phyloP scores from a whole-genome alignment of 2,888 invertebrate species.

The Panzeria rudis region DNA sequence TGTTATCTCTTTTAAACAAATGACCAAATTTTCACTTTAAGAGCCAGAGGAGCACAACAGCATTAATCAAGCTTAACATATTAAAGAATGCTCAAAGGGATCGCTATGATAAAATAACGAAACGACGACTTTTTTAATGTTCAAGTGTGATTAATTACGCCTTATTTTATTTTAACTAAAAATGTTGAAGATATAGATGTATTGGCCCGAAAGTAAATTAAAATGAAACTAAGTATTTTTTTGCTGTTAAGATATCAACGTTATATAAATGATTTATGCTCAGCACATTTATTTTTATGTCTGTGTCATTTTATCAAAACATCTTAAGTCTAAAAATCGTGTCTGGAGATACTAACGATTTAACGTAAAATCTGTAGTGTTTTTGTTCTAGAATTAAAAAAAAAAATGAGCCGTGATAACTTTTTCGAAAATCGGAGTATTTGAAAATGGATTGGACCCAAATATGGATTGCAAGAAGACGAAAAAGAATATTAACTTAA shows the following conservation, averaged over 20 bases:
- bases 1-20: background rate
- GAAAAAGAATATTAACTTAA: too few species aligned
- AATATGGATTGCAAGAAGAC: too few species aligned
- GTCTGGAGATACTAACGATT: too few species aligned
- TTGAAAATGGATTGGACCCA: too few species aligned
- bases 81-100: background rate
- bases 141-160: conserved; percentile 54
- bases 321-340: too few species aligned
- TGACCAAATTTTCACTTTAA: background rate
- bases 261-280: background rate
- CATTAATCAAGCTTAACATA: background rate
- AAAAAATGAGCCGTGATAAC: too few species aligned
- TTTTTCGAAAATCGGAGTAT: too few species aligned
- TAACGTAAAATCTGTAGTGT: too few species aligned
- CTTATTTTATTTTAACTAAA: conserved; percentile 10
- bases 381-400: too few species aligned
- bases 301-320: too few species aligned
- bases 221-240: background rate
- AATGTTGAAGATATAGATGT: background rate
- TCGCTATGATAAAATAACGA: background rate
- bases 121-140: conserved; percentile 2
- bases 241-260: background rate
- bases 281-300: background rate
- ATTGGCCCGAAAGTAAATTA: background rate
- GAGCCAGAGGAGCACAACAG: background rate